A percentile compares a stretch with the other conserved stretches of the same genome.
Evolutionary conservation across 2,797 vertebrate species (phyloP).

Genomic region (Onychomys torridus): DNA sequence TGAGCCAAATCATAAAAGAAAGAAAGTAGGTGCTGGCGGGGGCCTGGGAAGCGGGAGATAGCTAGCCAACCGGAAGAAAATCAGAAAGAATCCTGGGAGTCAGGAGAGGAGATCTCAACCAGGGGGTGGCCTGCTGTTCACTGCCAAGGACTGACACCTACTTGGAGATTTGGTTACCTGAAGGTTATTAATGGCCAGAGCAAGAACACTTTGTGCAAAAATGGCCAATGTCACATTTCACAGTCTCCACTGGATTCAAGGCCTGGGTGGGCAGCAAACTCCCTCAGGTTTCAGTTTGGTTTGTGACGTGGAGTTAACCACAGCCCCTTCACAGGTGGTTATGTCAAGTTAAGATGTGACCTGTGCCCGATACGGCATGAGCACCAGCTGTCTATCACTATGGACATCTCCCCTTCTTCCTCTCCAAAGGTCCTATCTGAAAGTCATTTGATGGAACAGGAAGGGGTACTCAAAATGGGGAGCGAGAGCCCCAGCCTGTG

Average conservation of each 20-base stretch:
- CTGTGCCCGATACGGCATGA: not conserved
- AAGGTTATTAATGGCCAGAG: not conserved
- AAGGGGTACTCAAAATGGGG: not conserved
- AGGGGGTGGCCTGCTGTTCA: not conserved
- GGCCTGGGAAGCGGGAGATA: not conserved
- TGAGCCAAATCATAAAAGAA: not conserved
- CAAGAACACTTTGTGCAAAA: not conserved
- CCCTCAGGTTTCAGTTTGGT: not conserved
- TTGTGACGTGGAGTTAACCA: not conserved
- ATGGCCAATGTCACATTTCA: not conserved
- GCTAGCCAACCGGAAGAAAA: not conserved
- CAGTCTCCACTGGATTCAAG: not conserved
- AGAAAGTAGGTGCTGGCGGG: not conserved
- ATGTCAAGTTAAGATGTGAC: not conserved
- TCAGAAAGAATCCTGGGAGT: rapidly evolving
- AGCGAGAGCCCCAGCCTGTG: not conserved
- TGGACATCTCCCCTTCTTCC: not conserved
- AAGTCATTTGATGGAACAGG: not conserved
- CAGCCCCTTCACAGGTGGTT: not conserved
- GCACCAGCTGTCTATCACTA: not conserved
- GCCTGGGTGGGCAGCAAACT: not conserved
- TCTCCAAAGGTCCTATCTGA: not conserved
- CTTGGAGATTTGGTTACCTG: not conserved
- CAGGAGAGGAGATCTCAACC: not conserved
- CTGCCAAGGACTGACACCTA: not conserved